Base-by-base conservation (phyloP, 2,797 vertebrate species). In the Enteromius unitaeniatus region DNA sequence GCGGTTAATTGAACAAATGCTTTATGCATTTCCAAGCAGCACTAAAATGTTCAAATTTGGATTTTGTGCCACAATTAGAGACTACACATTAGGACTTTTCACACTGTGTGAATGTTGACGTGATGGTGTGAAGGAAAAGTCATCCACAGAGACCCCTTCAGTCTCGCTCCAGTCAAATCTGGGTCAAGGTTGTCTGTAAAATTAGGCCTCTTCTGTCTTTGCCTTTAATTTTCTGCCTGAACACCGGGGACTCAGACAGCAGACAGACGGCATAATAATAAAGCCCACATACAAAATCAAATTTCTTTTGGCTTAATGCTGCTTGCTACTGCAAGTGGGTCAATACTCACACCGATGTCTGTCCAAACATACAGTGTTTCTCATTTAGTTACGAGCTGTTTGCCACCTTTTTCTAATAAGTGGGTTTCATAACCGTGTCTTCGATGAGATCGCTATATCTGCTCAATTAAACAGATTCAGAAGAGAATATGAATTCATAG, bases 121-220 rank as follows among this genome's bases (percentile, higher is more conserved):
- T 37, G 51, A 60, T 3, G 15, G 58, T 65, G 69, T 74, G 62
- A 67, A 73, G 10, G n/a, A 3, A 75, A 53, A 67, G 11, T 31
- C 74, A 69, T 79, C 81, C 68, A 23, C 31, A 14, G 40, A 67
- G 77, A 64, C 68, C 60, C 78, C 40, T 42, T 76, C 74, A 28
- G 53, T 73, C 70, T 70, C 15, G 58, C 31, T 79, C 69, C 53
- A 81, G 67, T 10, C 70, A 69, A 83, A 88, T 84, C 60, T 86
- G 82, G 85, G 88, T 88, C 88, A 89, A 88, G 88, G 88, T 87
- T 67, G 82, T 75, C 74, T 70, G 78, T 72, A 64, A 85, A 84
- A 70, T 72, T 17, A 78, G 68, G n/a, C n/a, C 62, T 74, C 6
- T 7, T 37, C 74, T 74, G 47, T 69, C 58, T 67, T 70, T 15